phyloP scores from a whole-genome alignment of 2,888 invertebrate genomes.

The Drosophila falleni region DNA sequence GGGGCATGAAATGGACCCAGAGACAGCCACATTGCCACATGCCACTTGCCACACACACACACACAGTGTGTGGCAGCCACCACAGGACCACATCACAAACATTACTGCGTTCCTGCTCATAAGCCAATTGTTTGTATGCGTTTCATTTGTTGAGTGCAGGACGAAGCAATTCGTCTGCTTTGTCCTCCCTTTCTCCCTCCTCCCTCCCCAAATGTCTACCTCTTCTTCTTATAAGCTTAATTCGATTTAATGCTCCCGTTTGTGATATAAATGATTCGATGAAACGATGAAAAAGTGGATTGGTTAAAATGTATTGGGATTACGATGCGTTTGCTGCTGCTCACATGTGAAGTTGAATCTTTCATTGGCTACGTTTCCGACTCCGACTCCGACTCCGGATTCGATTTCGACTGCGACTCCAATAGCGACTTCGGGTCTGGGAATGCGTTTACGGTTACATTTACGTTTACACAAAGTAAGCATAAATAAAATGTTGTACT shows the following conservation, averaged over 20 bases:
- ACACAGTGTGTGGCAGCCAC: constrained; percentile 18
- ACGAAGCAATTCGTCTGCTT: constrained; percentile 58
- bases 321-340: constrained; percentile 59
- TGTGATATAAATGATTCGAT: constrained; percentile 82
- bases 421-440: constrained; percentile 6
- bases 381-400: background rate
- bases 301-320: constrained; percentile 83
- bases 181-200: background rate
- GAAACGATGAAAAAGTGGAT: constrained; percentile 82
- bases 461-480: constrained; percentile 79
- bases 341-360: constrained; percentile 37
- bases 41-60: constrained; percentile 10
- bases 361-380: constrained; percentile 23
- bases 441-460: constrained; percentile 71
- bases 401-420: background rate
- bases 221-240: constrained; percentile 78
- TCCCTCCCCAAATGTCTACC: constrained; percentile 5
- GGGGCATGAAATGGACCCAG: background rate
- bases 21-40: constrained; percentile 28
- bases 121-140: constrained; percentile 77
- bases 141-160: constrained; percentile 77
- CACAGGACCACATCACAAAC: constrained; percentile 52
- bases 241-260: constrained; percentile 83
- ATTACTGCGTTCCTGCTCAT: constrained; percentile 70
- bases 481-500: constrained; percentile 75